Evolutionary conservation across 1,140 invertebrate species (phyloP).

Genomic region (Sarcophaga bullata): DNA sequence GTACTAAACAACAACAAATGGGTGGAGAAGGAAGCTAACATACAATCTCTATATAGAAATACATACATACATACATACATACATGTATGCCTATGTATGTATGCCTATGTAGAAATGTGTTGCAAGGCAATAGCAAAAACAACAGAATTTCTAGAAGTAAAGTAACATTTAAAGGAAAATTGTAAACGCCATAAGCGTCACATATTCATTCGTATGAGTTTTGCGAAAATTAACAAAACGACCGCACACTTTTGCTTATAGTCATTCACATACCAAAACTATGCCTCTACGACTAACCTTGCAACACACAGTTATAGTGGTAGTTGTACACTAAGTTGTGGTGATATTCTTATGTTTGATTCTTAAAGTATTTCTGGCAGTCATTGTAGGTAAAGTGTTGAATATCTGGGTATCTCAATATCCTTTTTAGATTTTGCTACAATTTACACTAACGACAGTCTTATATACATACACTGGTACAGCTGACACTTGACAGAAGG

Average conservation of each 20-base stretch:
- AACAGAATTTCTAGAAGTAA: not conserved
- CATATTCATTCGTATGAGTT: not conserved
- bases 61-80: no score
- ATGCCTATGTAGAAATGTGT: not conserved
- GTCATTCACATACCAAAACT: no score
- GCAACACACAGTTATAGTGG: not conserved
- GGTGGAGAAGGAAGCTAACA: constrained; percentile 1
- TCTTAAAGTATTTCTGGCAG: not conserved
- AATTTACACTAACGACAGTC: not conserved
- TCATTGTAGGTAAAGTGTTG: not conserved
- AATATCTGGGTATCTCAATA: constrained; percentile 11
- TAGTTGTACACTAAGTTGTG: not conserved
- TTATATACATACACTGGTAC: no score
- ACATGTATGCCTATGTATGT: no score
- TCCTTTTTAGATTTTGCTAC: constrained; percentile 22
- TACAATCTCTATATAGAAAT: not conserved
- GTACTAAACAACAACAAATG: not conserved
- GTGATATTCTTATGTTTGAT: constrained; percentile 5
- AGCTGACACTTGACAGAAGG: no score
- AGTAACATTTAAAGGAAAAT: not conserved
- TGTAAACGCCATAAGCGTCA: constrained; percentile 23
- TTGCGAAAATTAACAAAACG: constrained; percentile 9
- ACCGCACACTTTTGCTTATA: not conserved
- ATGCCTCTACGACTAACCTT: not conserved
- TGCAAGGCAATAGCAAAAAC: not conserved